These are phyloP conservation scores for Paramormyrops hopkinsi DNA, from an alignment of 2,797 vertebrate genomes.

Conservation along the genomic window DNA sequence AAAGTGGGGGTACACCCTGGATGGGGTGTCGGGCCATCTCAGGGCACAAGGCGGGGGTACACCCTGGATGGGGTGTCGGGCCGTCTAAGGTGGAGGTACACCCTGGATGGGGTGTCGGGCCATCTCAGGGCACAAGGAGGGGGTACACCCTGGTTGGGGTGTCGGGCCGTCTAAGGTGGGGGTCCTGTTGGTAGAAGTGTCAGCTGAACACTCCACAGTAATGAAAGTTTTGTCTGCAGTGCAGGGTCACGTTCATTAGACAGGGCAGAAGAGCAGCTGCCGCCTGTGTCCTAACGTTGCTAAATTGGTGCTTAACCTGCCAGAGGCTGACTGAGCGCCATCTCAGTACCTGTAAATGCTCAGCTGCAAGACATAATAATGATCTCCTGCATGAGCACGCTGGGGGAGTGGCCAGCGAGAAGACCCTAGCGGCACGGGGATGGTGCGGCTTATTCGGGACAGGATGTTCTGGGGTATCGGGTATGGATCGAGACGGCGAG, in stretches of 20 bases:
- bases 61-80: background rate
- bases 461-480: background rate
- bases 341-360: background rate
- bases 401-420: background rate
- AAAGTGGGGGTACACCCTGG: background rate
- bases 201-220: background rate
- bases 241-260: background rate
- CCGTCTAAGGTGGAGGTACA: background rate
- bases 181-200: background rate
- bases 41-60: background rate
- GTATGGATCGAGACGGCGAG: background rate
- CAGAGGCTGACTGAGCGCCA: background rate
- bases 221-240: background rate
- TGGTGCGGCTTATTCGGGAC: background rate
- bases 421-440: background rate
- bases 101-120: background rate
- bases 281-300: background rate
- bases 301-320: slow-evolving; percentile 1
- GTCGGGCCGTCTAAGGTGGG: background rate
- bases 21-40: background rate
- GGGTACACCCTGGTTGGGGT: background rate
- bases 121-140: background rate
- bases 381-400: background rate
- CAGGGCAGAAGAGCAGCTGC: background rate
- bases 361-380: background rate